Evolutionary conservation across 2,888 invertebrate species (phyloP).

Genomic region (Diabrotica balteata): DNA sequence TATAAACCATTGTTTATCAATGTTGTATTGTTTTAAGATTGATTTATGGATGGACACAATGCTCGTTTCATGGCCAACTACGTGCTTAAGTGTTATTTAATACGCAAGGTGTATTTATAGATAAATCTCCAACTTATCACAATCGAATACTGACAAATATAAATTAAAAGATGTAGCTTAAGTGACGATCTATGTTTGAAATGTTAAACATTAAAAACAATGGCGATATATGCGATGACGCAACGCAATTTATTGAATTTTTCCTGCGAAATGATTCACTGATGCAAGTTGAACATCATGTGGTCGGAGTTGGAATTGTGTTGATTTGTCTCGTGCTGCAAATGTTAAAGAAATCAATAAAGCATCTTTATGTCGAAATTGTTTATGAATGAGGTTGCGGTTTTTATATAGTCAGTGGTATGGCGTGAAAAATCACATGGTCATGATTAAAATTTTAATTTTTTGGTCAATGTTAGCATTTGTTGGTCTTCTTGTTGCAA

Average conservation of each 20-base stretch:
- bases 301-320: neutral
- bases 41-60: constrained; percentile 35
- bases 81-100: constrained; percentile 40
- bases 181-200: constrained; percentile 48
- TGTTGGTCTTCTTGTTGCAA: too few relatives aligned
- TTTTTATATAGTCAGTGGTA: neutral
- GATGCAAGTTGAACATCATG: constrained; percentile 17
- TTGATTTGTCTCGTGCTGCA: constrained; percentile 10
- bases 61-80: constrained; percentile 40
- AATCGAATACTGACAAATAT: constrained; percentile 40
- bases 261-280: constrained; percentile 23
- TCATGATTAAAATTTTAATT: too few relatives aligned
- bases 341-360: neutral
- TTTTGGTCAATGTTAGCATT: too few relatives aligned
- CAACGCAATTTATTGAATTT: constrained; percentile 28
- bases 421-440: too few relatives aligned
- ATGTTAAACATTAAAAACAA: constrained; percentile 35
- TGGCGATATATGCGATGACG: constrained; percentile 29
- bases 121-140: constrained; percentile 44
- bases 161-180: constrained; percentile 49
- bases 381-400: constrained; percentile 3
- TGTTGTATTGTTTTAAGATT: constrained; percentile 16
- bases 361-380: neutral
- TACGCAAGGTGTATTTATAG: constrained; percentile 43
- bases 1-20: neutral